A percentile compares a stretch with the other conserved stretches of the same genome.
These are phyloP conservation scores for Zalophus californianus DNA, from an alignment of 2,797 vertebrate species.

Conservation along the genomic window DNA sequence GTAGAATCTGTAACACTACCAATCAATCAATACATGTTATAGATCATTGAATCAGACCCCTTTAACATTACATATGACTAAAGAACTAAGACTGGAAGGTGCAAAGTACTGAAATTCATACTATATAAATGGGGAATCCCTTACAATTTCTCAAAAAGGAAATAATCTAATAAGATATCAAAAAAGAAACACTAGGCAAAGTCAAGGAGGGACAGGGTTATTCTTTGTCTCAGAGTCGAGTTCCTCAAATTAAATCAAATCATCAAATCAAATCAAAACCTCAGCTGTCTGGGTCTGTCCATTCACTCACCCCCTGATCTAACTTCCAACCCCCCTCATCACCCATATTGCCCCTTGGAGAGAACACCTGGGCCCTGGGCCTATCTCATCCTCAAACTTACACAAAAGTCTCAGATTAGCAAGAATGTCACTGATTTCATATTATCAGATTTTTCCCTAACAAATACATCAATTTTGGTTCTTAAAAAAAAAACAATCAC, in stretches of 20 bases:
- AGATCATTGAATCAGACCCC: not conserved
- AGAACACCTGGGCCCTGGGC: conserved; percentile 14
- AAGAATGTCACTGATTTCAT: not conserved
- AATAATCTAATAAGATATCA: not conserved
- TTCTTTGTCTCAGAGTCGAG: not conserved
- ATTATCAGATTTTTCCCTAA: not conserved
- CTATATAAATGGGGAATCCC: not conserved
- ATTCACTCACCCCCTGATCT: not conserved
- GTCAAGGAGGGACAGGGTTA: not conserved
- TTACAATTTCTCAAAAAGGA: not conserved
- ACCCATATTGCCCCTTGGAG: not conserved
- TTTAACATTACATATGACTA: not conserved
- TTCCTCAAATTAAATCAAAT: conserved; percentile 42
- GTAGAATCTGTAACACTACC: not conserved
- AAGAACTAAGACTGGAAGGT: not conserved
- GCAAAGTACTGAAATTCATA: not conserved
- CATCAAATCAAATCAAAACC: conserved; percentile 10
- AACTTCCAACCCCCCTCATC: not conserved
- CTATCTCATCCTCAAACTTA: not conserved
- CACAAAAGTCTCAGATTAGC: not conserved
- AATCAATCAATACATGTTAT: not conserved
- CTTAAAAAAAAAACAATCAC: not conserved
- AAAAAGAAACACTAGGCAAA: not conserved
- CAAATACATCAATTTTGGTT: not conserved
- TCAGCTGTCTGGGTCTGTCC: conserved; percentile 14